Base-by-base conservation (phyloP, 2,113 vertebrate species). In the Cyphomyrus plagiostoma region DNA sequence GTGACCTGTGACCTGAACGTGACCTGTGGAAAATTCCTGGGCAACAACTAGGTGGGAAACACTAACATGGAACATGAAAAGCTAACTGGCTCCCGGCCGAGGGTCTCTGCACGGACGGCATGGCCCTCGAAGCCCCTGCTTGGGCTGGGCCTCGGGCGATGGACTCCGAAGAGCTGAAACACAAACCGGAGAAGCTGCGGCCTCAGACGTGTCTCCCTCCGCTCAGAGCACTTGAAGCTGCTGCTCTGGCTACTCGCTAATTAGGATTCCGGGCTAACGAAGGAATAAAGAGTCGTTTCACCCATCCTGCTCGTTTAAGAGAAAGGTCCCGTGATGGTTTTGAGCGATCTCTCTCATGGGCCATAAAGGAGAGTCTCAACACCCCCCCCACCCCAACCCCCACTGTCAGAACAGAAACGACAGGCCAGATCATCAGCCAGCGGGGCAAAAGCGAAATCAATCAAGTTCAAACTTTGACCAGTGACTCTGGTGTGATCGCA, bases 241-340 rank as follows among this genome's bases (percentile, higher is more conserved):
- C 70, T 8, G 70, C 30, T 77, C 15, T 7, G 3, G 46, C 74
- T 58, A 26, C 86, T 84, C 90, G 74, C 89, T 89, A 82, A 87
- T 52, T 77, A 88, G 58, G 91, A 92, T 91, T 89, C 46, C 45
- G 56, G 88, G 30, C 91, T 77, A 39, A 19, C 11, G 15, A 88
- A 89, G 74, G 49, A 83, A 88, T 49, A 87, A 92, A 92, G 89
- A 91, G 84, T 91, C 88, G 91, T 91, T 92, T 91, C 89, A 86
- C 35, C 88, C 35, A 90, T 92, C 90, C 89, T 90, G 89, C 87
- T 91, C 91, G 93, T 93, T 92, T 91, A 90, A 26, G 90, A 56
- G 77, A 92, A 86, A 89, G 88, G 49, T 42, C 35, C 17, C 30
- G 39, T 19, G 15, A 19, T 48, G 90, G 86, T 83, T 89, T 87